Evolutionary conservation across 2,888 invertebrate genomes (phyloP), one percentile per base, ranked within the genome.

Genomic region (Caenorhabditis sp.): DNA sequence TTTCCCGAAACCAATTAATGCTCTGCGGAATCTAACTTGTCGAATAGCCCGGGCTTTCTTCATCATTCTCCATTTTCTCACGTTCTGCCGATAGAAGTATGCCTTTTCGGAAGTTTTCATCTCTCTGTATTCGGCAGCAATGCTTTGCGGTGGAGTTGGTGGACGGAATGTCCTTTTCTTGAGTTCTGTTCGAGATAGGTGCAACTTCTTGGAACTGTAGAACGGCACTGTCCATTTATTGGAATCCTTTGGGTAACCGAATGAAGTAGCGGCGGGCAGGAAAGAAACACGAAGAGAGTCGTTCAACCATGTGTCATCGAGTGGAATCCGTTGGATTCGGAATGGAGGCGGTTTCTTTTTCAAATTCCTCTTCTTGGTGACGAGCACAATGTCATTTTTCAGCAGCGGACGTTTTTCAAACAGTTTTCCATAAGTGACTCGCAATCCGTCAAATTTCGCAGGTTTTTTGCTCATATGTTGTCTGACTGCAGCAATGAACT

Each of bases 361-460:
- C 15, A n/a, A 1, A 0, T 22, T 44, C n/a, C 22, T 67, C 32
- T 44, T 76, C n/a, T 50, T 51, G 0, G 67, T 76, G 18, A 76
- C 76, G 15, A 67, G 76, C 13, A 76, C 76, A 67, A 76, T 76
- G 47, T 76, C 76, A 22, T 76, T 76, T 22, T 76, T 76, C 53
- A 76, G 22, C 4, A 76, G 53, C 0, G 76, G 76, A 18, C 76
- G 18, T n/a, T 47, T 76, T 44, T 76, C 76, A 24, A 76, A 76
- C 1, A 76, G 60, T 55, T 76, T 76, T 53, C 76, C 76, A 24
- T 76, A 76, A 0, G 53, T 61, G 9, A 76, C 76, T 61, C 44
- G 15, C 13, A 61, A 32, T 22, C 76, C 76, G 5, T 67, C 18
- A 9, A 76, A 76, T 13, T 53, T 61, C 32, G 40, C 67, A 2